Evolutionary conservation across 1,140 invertebrate species (phyloP), one percentile per base, ranked within the genome.

Genomic region (Drosophila pruinosa): DNA sequence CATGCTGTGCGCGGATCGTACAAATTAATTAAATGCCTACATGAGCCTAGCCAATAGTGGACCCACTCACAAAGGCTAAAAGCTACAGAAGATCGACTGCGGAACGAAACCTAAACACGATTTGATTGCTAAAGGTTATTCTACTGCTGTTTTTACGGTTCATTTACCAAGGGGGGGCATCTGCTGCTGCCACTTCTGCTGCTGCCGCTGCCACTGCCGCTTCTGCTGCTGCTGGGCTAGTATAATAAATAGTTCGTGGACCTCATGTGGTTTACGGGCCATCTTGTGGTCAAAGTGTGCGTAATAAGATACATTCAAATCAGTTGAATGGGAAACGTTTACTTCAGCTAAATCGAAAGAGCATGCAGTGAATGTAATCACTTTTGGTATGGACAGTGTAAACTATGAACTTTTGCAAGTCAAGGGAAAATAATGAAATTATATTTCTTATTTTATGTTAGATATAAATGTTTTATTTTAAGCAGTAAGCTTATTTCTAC

Each of bases 21-120:
- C 80, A 83, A 83, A 83, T 83, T 83, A 83, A 83, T 83, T 83
- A 86, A 78, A 59, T 73, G 61, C 61, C 68, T 72, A 78, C 80
- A 72, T 31, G 72, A 34, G 36, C 39, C 39, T 28, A 63, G 28
- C 65, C 57, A 52, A 50, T 26, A 75, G 47, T 75, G 57, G 75
- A 58, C 45, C 54, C 58, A 57, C 67, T 50, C 47, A 50, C 14
- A 34, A 34, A 34, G 56, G n/a, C 43, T 59, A 56, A 41, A 72
- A 54, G 68, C 73, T 69, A 28, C 61, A 57, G 41, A 57, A 67
- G 69, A 72, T 72, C 62, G 53, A 72, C 22, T 36, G 54, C 68
- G 36, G 36, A 53, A 43, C 53, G 28, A 58, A 63, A 28, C 19
- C 72, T 58, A 69, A 85, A 83, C 80, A 75, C 72, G 58, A 78